These are phyloP conservation scores for Abrostola tripartita DNA, from an alignment of 2,888 invertebrate species.

Conservation along the genomic window DNA sequence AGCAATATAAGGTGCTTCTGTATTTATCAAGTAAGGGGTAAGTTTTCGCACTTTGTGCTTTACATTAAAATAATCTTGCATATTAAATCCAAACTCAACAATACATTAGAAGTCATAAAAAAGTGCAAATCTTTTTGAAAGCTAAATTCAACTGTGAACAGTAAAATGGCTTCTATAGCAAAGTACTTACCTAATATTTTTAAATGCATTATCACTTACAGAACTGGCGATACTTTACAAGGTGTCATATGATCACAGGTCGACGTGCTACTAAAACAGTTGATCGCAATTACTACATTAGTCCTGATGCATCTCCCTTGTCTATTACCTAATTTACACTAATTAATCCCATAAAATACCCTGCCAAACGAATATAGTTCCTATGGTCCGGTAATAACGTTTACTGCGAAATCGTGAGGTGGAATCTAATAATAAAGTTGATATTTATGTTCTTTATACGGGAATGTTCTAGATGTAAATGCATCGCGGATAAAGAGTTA, in stretches of 20 bases:
- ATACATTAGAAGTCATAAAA: too few relatives aligned
- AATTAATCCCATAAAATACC: conserved; percentile 48
- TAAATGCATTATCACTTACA: conserved; percentile 28
- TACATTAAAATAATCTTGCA: too few relatives aligned
- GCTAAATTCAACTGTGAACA: too few relatives aligned
- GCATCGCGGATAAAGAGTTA: background rate
- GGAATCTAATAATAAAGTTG: conserved; percentile 6
- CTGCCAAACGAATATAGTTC: conserved; percentile 45
- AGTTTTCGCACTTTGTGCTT: too few relatives aligned
- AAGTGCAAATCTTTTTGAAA: too few relatives aligned
- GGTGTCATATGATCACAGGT: conserved; percentile 40
- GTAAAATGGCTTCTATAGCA: background rate
- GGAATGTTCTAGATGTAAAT: conserved; percentile 5
- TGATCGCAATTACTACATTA: conserved; percentile 48
- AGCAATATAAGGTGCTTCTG: too few relatives aligned
- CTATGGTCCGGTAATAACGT: conserved; percentile 20
- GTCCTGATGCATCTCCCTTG: conserved; percentile 42
- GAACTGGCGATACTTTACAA: conserved; percentile 16
- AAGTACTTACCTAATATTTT: conserved; percentile 34
- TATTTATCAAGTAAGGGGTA: too few relatives aligned
- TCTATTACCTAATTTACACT: conserved; percentile 52
- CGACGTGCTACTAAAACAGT: conserved; percentile 37
- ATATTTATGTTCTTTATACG: conserved; percentile 6
- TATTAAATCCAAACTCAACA: too few relatives aligned
- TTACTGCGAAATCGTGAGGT: conserved; percentile 7